phyloP scores from a whole-genome alignment of 2,113 vertebrate genomes.

The Periophthalmodon schlosseri region DNA sequence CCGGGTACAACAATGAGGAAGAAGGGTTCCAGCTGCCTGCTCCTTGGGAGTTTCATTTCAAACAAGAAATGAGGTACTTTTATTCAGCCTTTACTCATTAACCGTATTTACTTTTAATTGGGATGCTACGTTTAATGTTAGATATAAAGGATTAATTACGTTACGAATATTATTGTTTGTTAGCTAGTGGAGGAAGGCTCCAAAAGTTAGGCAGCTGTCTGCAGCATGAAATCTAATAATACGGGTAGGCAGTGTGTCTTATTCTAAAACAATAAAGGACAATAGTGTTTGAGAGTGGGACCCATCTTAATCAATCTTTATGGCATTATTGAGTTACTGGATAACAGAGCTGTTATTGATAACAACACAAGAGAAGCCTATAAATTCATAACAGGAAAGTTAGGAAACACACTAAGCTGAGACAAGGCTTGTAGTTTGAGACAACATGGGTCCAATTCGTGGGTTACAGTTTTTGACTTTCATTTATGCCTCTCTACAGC shows the following conservation, averaged over 20 bases:
- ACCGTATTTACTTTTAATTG: background rate
- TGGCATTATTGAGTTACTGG: constrained; percentile 29
- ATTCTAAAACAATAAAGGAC: background rate
- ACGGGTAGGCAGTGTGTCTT: background rate
- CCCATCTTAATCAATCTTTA: constrained; percentile 13
- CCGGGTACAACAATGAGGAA: background rate
- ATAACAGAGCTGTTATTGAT: constrained; percentile 18
- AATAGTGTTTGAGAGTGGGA: background rate
- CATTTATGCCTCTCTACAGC: constrained; percentile 19
- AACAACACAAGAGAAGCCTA: constrained; percentile 13
- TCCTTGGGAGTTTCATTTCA: background rate
- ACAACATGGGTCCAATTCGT: constrained; percentile 38
- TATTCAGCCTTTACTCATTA: background rate
- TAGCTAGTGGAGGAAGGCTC: background rate
- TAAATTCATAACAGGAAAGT: background rate
- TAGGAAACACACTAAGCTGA: background rate
- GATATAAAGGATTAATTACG: background rate
- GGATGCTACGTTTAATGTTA: background rate
- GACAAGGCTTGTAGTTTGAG: background rate
- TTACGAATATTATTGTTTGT: background rate
- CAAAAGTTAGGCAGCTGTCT: background rate
- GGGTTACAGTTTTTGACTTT: constrained; percentile 34
- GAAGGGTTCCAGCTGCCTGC: constrained; percentile 21
- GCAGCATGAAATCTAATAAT: background rate
- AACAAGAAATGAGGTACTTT: background rate